Evolutionary conservation across 2,113 vertebrate genomes (phyloP).

Genomic region (Nibea coibor): DNA sequence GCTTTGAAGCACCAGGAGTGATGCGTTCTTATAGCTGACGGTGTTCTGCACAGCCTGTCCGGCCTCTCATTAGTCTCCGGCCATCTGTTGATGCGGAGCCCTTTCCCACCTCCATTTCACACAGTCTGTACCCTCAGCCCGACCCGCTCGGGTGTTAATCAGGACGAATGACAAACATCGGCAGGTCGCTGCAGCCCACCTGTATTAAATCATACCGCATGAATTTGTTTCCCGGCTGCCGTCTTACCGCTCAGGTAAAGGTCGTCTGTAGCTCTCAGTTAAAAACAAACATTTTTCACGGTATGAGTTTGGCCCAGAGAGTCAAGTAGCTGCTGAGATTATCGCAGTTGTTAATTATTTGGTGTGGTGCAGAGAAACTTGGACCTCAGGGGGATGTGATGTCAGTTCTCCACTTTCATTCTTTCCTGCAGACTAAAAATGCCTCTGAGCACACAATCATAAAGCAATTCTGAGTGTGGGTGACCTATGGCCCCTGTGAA

Average conservation of each 20-base stretch:
- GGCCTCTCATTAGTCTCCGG: conserved; percentile 36
- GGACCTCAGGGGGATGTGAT: background rate
- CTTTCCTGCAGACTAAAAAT: conserved; percentile 41
- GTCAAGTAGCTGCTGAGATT: background rate
- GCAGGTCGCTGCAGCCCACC: conserved; percentile 13
- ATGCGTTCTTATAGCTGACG: background rate
- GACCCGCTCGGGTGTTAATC: conserved; percentile 36
- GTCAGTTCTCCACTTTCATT: conserved; percentile 39
- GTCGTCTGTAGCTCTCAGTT: background rate
- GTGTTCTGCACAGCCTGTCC: background rate
- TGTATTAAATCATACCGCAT: conserved; percentile 13
- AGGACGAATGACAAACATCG: conserved; percentile 46
- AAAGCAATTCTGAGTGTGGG: conserved; percentile 57
- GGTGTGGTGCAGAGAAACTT: background rate
- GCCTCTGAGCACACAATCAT: conserved; percentile 63
- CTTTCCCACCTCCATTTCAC: conserved; percentile 27
- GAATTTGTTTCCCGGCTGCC: background rate
- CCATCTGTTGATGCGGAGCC: conserved; percentile 54
- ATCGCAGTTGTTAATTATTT: conserved; percentile 38
- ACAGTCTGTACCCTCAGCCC: conserved; percentile 18
- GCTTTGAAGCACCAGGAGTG: conserved; percentile 2
- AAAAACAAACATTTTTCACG: conserved; percentile 14
- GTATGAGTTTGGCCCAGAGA: background rate
- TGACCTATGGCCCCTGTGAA: conserved; percentile 56
- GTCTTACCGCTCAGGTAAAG: background rate